A percentile compares a stretch with the other conserved stretches of the same genome.
Evolutionary conservation across 2,888 invertebrate species (phyloP).

Genomic region (Exocentrus adspersus): DNA sequence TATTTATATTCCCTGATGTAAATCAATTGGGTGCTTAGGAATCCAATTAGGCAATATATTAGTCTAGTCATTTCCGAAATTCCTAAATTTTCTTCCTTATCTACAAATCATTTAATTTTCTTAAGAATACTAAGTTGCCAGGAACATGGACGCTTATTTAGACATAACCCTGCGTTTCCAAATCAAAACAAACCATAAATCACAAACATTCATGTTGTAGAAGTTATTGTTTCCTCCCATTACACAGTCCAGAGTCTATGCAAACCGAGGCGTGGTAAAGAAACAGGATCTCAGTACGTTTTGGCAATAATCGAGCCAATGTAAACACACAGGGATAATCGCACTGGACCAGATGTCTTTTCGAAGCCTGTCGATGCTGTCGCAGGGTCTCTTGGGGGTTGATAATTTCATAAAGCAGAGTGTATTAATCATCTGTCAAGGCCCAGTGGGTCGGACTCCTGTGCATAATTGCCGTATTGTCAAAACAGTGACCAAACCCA

Average conservation of each 20-base stretch:
- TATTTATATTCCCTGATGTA: background rate
- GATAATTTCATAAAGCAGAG: constrained; percentile 63
- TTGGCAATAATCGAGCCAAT: constrained; percentile 2
- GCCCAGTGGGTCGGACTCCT: constrained; percentile 59
- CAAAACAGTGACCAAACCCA: constrained; percentile 59
- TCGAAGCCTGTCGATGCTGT: background rate
- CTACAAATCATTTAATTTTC: too few relatives aligned
- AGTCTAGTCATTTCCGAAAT: too few relatives aligned
- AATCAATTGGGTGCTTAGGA: too few relatives aligned
- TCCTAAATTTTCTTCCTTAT: too few relatives aligned
- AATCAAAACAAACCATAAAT: constrained; percentile 13
- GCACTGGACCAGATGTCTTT: constrained; percentile 17
- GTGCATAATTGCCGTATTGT: constrained; percentile 63
- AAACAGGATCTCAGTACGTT: constrained; percentile 8
- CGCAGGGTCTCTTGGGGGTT: constrained; percentile 53
- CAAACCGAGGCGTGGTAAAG: background rate
- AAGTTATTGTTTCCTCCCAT: background rate
- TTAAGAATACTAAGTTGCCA: background rate
- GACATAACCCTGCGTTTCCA: background rate
- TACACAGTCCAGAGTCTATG: background rate
- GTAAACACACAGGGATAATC: constrained; percentile 18
- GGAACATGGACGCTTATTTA: background rate
- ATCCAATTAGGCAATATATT: too few relatives aligned
- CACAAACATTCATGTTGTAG: background rate
- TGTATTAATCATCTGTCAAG: constrained; percentile 62